phyloP scores from a whole-genome alignment of 1,140 invertebrate species.

The Choristoneura fumiferana region DNA sequence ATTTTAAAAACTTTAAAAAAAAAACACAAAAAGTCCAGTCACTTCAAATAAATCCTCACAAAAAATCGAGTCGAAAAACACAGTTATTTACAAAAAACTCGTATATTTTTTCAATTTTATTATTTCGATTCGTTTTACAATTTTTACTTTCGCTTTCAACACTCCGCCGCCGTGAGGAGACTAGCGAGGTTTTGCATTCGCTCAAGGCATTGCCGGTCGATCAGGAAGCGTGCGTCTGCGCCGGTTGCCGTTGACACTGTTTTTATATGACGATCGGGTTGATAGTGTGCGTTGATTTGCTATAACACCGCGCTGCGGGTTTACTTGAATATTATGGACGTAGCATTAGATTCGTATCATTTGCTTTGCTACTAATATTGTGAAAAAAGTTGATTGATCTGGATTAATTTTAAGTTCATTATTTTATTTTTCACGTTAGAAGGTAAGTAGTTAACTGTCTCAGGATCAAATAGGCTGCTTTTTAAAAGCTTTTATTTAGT shows the following conservation, averaged over 20 bases:
- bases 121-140: neutral
- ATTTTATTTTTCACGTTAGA: too few species aligned
- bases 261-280: constrained; percentile 11
- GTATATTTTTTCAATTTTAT: neutral
- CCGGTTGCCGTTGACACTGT: constrained; percentile 9
- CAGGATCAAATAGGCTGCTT: too few species aligned
- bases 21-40: neutral
- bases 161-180: neutral
- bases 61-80: neutral
- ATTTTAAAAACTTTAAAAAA: constrained; percentile 2
- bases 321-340: neutral
- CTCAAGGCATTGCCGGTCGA: constrained; percentile 16
- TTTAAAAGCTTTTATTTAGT: too few species aligned
- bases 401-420: too few species aligned
- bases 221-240: constrained; percentile 8
- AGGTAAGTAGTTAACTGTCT: too few species aligned
- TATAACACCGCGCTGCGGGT: neutral
- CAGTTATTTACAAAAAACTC: neutral
- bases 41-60: neutral
- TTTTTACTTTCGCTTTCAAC: neutral
- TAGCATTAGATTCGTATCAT: too few species aligned
- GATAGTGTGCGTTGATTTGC: neutral
- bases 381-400: too few species aligned
- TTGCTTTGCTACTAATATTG: too few species aligned
- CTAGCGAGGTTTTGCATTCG: constrained; percentile 3